Base-by-base conservation (phyloP, 1,140 invertebrate species). In the Cydia pomonella region DNA sequence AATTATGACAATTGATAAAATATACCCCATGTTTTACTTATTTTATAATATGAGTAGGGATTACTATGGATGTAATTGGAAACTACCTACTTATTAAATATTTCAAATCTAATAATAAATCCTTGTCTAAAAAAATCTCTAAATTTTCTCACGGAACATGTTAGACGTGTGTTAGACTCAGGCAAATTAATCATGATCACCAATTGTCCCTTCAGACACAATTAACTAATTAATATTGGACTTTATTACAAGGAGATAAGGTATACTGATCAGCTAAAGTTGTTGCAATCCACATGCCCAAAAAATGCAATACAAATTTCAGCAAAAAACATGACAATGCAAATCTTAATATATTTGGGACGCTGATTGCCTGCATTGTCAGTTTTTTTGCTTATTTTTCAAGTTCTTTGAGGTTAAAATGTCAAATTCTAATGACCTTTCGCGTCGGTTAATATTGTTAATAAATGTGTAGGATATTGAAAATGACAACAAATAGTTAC, bases 331-430 rank as follows among this genome's bases (percentile, higher is more conserved):
- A 9, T 18, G 16, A 53, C 50, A 53, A 53, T 53, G 50, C 50
- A 53, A 53, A 18, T 18, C 18, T 53, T 53, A 53, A 53, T 21
- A 53, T 53, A 53, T 53, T 6, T 16, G 50, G 50, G 50, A 53
- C 50, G n/a, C 50, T 53, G 50, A 53, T 53, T 53, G n/a, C 50
- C 50, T 18, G 16, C n/a, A 53, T 53, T 53, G 50, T 53, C n/a
- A 53, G 50, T 47, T 16, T 53, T 50, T 53, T 53, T 53, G 50
- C n/a, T 18, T 16, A n/a, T 47, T 47, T 47, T n/a, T 47, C 44
- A 47, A 47, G 50, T 7, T 53, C 0, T 7, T 18, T n/a, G n/a
- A 53, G 50, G 50, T 53, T 18, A 53, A 53, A 53, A 53, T 53
- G 18, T 53, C 50, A 53, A 53, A 21, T 47, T 53, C 6, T 18